Base-by-base conservation (phyloP, 2,113 vertebrate species). In the Formicarius rufipectus region DNA sequence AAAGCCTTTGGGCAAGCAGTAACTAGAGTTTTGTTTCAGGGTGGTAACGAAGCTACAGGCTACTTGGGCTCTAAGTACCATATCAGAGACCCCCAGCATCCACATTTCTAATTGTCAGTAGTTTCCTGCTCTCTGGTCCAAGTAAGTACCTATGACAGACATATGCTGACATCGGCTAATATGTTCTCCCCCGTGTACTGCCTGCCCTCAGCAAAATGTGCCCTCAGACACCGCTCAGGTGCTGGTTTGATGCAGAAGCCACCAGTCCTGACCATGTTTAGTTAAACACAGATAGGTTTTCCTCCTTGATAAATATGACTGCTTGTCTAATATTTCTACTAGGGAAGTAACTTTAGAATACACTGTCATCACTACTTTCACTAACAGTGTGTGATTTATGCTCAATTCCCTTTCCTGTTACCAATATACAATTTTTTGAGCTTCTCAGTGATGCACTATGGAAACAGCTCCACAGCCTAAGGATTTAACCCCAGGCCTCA, bases 131-230 rank as follows among this genome's bases (percentile, higher is more conserved):
- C 9, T 35, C 18, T 58, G 18, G 37, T 33, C 37, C 37, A 13
- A 73, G 14, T 31, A 7, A 58, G 22, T 19, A 37, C 31, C 22
- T 16, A 9, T 24, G 27, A 5, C 12, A 74, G 37, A 73, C 50
- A 64, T 37, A 58, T 56, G 42, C 17, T 56, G 58, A 33, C 0
- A 0, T 44, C 31, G 66, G 12, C 14, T 81, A 12, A n/a, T 39
- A 5, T 4, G 7, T 12, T 52, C 3, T 74, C 22, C 42, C 33
- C 18, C 27, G 42, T 1, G 1, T 18, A 56, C 6, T 25, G 27
- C 27, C 9, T 50, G 14, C 2, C 9, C 25, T 8, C 44, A 25
- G 40, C 3, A 35, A 56, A 63, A 31, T 1, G 0, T 10, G 15
- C 19, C n/a, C 14, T 33, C 27, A 39, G 18, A 45, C 8, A 11